phyloP scores from a whole-genome alignment of 1,140 invertebrate genomes.

The Ostrea denselamellosa region DNA sequence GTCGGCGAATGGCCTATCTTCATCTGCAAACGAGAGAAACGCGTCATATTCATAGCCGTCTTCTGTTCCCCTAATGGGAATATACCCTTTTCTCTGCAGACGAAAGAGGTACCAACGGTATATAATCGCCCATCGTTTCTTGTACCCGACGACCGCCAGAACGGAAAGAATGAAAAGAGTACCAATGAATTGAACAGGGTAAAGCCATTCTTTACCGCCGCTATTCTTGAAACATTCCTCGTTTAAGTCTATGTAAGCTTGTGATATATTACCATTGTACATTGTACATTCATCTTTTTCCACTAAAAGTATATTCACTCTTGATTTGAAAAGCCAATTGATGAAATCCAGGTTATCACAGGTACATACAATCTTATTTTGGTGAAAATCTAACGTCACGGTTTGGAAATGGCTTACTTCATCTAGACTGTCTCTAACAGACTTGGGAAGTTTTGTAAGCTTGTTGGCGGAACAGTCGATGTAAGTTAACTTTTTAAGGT shows the following conservation, averaged over 20 bases:
- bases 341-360: slow-evolving; percentile 18
- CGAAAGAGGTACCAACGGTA: slow-evolving; percentile 31
- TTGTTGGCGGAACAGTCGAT: slow-evolving; percentile 30
- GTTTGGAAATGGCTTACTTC: no score
- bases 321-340: slow-evolving; percentile 1
- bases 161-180: background rate
- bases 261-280: background rate
- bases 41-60: slow-evolving; percentile 3
- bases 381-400: background rate
- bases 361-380: slow-evolving; percentile 7
- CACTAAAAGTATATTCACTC: background rate
- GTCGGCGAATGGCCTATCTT: background rate
- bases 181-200: background rate
- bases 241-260: background rate
- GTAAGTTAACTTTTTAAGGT: background rate
- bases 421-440: background rate
- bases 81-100: slow-evolving; percentile 27
- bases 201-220: background rate
- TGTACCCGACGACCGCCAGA: background rate
- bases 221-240: background rate
- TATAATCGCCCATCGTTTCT: slow-evolving; percentile 9
- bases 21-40: slow-evolving; percentile 26
- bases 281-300: background rate
- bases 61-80: background rate
- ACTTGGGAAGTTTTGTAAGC: background rate